Percentiles rank a stretch among this genome's conserved stretches.
Conservation (phyloP, 1,140 invertebrate species). For the Drosophila sp. region DNA sequence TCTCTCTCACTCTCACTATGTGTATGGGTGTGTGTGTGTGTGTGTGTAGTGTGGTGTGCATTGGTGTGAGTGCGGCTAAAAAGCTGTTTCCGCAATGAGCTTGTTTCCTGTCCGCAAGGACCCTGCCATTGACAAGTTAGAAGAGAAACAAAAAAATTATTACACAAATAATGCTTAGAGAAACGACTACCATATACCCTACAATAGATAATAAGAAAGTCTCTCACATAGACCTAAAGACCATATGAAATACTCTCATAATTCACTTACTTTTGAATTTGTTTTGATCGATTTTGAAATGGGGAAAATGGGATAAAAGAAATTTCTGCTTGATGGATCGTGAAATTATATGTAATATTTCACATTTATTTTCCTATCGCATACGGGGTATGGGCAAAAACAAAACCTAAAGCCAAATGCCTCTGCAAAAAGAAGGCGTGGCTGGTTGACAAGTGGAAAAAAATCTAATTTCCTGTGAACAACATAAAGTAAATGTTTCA, state of each 20-base stretch:
- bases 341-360: background rate
- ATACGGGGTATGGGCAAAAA: conserved; percentile 35
- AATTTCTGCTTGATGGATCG: too few relatives aligned
- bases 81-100: conserved; percentile 81
- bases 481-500: conserved; percentile 81
- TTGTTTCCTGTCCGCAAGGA: conserved; percentile 79
- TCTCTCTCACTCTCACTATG: conserved; percentile 19
- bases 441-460: conserved; percentile 26
- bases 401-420: conserved; percentile 24
- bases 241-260: too few relatives aligned
- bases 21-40: conserved; percentile 19
- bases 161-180: background rate
- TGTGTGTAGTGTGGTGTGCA: conserved; percentile 30
- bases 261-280: too few relatives aligned
- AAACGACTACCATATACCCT: background rate
- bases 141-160: conserved; percentile 43
- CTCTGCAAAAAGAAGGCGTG: conserved; percentile 8
- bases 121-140: conserved; percentile 76
- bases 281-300: too few relatives aligned
- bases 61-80: conserved; percentile 74
- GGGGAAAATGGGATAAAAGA: too few relatives aligned
- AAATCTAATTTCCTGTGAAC: conserved; percentile 81
- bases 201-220: background rate
- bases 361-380: background rate
- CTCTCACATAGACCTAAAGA: too few relatives aligned